phyloP scores from a whole-genome alignment of 2,888 invertebrate genomes.

The Oscheius myriophilus region DNA sequence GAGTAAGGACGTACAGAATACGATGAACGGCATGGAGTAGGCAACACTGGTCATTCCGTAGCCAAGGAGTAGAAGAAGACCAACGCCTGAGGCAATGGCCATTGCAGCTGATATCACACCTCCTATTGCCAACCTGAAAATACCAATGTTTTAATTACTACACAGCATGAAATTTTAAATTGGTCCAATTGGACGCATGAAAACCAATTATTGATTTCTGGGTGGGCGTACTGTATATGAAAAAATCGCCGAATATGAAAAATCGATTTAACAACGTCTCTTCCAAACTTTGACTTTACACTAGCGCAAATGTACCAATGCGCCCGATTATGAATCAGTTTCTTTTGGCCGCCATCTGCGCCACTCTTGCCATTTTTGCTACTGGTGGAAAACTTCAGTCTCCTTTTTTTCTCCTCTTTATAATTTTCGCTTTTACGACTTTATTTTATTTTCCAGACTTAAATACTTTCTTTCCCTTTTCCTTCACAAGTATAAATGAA shows the following conservation, averaged over 20 bases:
- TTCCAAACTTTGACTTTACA: not conserved
- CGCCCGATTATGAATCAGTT: too few relatives aligned
- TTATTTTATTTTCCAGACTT: too few relatives aligned
- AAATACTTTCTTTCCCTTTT: too few relatives aligned
- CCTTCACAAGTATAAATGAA: too few relatives aligned
- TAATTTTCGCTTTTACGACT: too few relatives aligned
- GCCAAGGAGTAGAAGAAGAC: conserved; percentile 87
- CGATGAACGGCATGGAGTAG: conserved; percentile 70
- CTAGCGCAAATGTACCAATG: too few relatives aligned
- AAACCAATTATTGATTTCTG: not conserved
- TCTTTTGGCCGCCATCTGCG: too few relatives aligned
- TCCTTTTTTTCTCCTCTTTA: too few relatives aligned
- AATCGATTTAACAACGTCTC: not conserved
- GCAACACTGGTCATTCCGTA: conserved; percentile 69
- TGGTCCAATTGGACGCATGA: not conserved
- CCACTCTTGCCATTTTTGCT: too few relatives aligned
- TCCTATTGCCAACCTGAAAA: conserved; percentile 72
- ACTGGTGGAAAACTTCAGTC: too few relatives aligned
- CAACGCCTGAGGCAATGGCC: conserved; percentile 88
- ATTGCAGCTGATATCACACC: conserved; percentile 90
- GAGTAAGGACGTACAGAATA: conserved; percentile 65
- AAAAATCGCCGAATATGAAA: not conserved
- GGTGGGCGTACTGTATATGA: not conserved
- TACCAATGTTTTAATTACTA: not conserved
- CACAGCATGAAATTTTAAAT: not conserved